A percentile compares a stretch with the other conserved stretches of the same genome.
phyloP scores from a whole-genome alignment of 2,888 invertebrate species.

The Matsumyia berberina region DNA sequence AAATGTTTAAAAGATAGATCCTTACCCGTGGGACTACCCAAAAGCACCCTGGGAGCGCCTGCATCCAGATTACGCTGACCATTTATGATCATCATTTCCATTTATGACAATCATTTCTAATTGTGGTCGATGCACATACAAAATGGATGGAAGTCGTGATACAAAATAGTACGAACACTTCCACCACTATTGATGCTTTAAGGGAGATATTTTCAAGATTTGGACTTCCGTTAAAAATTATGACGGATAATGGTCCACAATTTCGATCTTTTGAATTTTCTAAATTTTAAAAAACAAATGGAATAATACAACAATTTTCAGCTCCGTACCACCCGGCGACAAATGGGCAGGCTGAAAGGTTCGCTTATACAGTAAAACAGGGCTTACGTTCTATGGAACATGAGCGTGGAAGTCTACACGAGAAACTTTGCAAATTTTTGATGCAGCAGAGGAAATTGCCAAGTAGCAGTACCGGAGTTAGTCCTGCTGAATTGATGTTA shows the following conservation, averaged over 20 bases:
- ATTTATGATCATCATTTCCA: too few relatives aligned
- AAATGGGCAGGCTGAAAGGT: slow-evolving; percentile 14
- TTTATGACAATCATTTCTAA: too few relatives aligned
- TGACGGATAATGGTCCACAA: slow-evolving; percentile 33
- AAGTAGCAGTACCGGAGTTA: not conserved
- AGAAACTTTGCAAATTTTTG: not conserved
- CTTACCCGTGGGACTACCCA: slow-evolving; percentile 1
- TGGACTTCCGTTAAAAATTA: slow-evolving; percentile 15
- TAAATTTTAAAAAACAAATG: slow-evolving; percentile 3
- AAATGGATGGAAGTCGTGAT: slow-evolving; percentile 54
- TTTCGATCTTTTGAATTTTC: not conserved
- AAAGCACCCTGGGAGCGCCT: slow-evolving; percentile 17
- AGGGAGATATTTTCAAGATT: slow-evolving; percentile 42
- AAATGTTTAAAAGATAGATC: not conserved
- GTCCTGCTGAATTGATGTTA: not conserved
- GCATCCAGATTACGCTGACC: slow-evolving; percentile 28
- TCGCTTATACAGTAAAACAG: not conserved
- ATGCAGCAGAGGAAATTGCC: slow-evolving; percentile 1
- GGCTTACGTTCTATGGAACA: not conserved
- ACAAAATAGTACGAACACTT: not conserved
- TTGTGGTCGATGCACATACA: slow-evolving; percentile 41
- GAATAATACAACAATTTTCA: slow-evolving; percentile 26
- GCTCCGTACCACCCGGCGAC: slow-evolving; percentile 27
- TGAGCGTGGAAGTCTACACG: not conserved
- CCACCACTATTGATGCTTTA: slow-evolving; percentile 18